phyloP scores from a whole-genome alignment of 2,797 vertebrate species.

The Lacerta agilis region DNA sequence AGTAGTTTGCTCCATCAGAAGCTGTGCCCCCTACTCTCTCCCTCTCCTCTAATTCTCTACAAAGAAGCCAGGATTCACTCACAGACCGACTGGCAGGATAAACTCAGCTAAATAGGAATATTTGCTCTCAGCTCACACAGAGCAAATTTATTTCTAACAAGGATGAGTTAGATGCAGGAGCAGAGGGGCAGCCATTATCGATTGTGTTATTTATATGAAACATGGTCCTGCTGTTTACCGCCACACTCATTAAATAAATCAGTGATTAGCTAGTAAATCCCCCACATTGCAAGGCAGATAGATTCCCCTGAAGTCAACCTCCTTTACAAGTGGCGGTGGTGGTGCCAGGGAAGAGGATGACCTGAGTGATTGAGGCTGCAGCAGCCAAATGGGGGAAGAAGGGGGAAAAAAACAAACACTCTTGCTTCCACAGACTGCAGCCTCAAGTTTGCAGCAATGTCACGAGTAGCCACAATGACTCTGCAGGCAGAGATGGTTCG shows the following conservation, averaged over 20 bases:
- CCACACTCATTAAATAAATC: slow-evolving; percentile 58
- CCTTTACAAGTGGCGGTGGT: background rate
- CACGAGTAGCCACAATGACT: background rate
- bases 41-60: background rate
- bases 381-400: background rate
- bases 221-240: slow-evolving; percentile 30
- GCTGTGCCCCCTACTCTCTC: background rate
- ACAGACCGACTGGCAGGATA: background rate
- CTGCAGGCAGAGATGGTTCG: background rate
- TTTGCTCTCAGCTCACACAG: slow-evolving; percentile 33
- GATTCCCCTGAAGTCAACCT: slow-evolving; percentile 45
- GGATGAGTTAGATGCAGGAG: slow-evolving; percentile 1
- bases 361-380: slow-evolving; percentile 6
- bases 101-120: slow-evolving; percentile 6
- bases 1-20: background rate
- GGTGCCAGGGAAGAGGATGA: background rate
- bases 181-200: slow-evolving; percentile 36
- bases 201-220: slow-evolving; percentile 57
- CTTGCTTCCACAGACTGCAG: slow-evolving; percentile 16
- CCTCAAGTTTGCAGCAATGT: background rate
- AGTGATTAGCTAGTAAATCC: slow-evolving; percentile 54
- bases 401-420: background rate
- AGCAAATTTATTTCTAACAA: slow-evolving; percentile 44
- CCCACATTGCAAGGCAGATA: slow-evolving; percentile 13
- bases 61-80: background rate